Evolutionary conservation across 2,888 invertebrate species (phyloP), one percentile per base, ranked within the genome.

Genomic region (Hirtodrosophila alboralis): DNA sequence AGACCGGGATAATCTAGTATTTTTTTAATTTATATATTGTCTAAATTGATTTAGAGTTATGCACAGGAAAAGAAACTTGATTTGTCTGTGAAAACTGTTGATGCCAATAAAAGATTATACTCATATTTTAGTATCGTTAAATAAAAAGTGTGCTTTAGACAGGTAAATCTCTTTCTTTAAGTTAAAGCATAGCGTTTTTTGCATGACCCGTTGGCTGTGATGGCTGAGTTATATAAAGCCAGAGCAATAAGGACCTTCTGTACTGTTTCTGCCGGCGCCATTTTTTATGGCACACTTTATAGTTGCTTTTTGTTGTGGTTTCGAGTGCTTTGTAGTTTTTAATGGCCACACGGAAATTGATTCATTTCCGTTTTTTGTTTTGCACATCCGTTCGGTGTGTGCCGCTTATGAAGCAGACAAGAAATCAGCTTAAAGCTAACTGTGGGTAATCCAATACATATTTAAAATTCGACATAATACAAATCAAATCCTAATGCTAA

Each of bases 281-380:
- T 57, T 69, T 68, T 68, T 61, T 68, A 58, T 66, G 45, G 44
- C 38, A 47, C 48, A 43, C 53, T 58, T 56, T 72, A 48, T 53
- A 58, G 60, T 75, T 59, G 51, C 53, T 66, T 56, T 66, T 57
- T 65, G 53, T 31, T 57, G 54, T 52, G 49, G 28, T 49, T 41
- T 49, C 36, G 34, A 53, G 63, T 62, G 75, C 68, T 72, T 83
- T 66, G 72, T 83, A 79, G 75, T 84, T 79, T 85, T 72, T 85
- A 79, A 85, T 72, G 77, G 84, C 72, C 59, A 51, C 65, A 75
- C 75, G 81, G 81, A 83, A 83, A 86, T 83, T 83, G 81, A 86
- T 81, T 83, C 75, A 83, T 83, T 83, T 83, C 81, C 81, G 68
- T 52, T 75, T 67, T 79, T 59, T 75, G 85, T 62, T 74, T 67